Evolutionary conservation across 2,113 vertebrate species (phyloP), one percentile per base, ranked within the genome.

Genomic region (Lynx canadensis): DNA sequence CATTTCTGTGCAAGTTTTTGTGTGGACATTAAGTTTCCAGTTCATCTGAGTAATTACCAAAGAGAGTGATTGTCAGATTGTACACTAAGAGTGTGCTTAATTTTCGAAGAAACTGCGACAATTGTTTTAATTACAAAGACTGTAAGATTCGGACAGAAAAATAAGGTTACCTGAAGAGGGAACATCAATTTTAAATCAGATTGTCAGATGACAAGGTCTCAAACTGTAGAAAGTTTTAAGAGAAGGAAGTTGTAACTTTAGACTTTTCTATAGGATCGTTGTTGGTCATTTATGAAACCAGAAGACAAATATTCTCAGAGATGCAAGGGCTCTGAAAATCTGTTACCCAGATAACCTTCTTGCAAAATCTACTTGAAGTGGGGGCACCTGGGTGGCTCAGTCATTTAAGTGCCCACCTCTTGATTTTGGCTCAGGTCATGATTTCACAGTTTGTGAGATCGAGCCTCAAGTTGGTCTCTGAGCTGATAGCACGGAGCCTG

Each of bases 81-180:
- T 19, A 52, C 29, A 12, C 23, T 52, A 83, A 91, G 29, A 87
- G 8, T 73, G 66, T n/a, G 23, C 52, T 96, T 66, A 79, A 21
- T 74, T 94, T 94, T 80, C 25, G 74, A 65, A 50, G 27, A 83
- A 91, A 88, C 12, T 78, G 52, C n/a, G 36, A 55, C 36, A 65
- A 55, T 87, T 91, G 29, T 92, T 92, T 86, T 15, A 85, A 69
- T 73, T 73, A 4, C 60, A 85, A 96, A 57, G 84, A 94, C 63
- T 36, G 9, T 68, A 29, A 65, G 27, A 65, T 29, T 65, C 63
- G 31, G 55, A 73, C 18, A 57, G 19, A 95, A 97, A 95, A 89
- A 91, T 66, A 94, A 36, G 10, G 11, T 8, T 27, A 8, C 52
- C 50, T 90, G n/a, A 41, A 71, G 74, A 81, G 11, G 9, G 94